Base-by-base conservation (phyloP, 2,113 vertebrate species). In the Dicentrarchus labrax region DNA sequence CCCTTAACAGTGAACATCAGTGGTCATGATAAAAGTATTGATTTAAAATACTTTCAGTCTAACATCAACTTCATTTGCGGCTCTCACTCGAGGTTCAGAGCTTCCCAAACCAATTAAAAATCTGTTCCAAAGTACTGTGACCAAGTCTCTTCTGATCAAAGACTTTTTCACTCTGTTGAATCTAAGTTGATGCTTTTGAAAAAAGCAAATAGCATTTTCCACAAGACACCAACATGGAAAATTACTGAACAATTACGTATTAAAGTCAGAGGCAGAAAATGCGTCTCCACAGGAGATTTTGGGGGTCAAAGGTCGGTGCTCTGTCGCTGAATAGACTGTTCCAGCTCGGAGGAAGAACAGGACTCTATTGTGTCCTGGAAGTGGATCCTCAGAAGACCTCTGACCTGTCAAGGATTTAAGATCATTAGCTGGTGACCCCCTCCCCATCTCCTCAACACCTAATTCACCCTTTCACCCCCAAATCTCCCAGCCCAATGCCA, bases 341-440 rank as follows among this genome's bases (percentile, higher is more conserved):
- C 72, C 54, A 82, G 80, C 72, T 82, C 19, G 2, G 60, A 50
- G 50, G 41, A 57, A 6, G 80, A 86, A 91, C 90, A 92, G 80
- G 67, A 81, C 78, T 78, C 70, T 68, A 72, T 92, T 94, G 89
- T 93, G 84, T 89, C 59, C 62, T 73, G 67, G 85, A 90, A 92
- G 92, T 91, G 85, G 76, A 90, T 91, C 92, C 65, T 87, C 78
- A 78, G 61, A 51, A 45, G 76, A 90, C 88, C 85, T 91, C 88
- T 90, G 91, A 85, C 89, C 89, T 79, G 69, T 73, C 50, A 73
- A 72, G 85, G 86, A 84, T 82, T 91, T 87, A 75, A 78, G 90
- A 84, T 91, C 91, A 91, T 93, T 91, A 90, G 82, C 80, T 0
- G 61, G 11, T 87, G 87, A 93, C 78, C 86, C 83, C 59, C 22